Base-by-base conservation (phyloP, 2,797 vertebrate genomes). In the Hippopotamyrus pictus region DNA sequence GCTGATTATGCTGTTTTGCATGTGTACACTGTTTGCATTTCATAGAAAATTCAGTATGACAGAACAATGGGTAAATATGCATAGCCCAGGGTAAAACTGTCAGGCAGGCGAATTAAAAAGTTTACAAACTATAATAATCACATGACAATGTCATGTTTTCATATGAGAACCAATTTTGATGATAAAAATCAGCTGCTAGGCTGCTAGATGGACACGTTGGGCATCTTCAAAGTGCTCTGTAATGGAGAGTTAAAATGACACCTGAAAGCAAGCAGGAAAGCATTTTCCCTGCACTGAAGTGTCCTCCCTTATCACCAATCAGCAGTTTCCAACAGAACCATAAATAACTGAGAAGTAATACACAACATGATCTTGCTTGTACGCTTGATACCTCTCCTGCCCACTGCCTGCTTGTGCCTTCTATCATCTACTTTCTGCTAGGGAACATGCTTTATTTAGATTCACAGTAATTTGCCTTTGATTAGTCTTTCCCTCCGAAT, bases 371-470 rank as follows among this genome's bases (percentile, higher is more conserved):
- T 84, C 82, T 84, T 5, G 46, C 44, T 79, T 51, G 85, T 57
- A 29, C 33, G 85, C 19, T 87, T n/a, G 53, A 59, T 7, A 14
- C 17, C 85, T 57, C 46, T 86, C 83, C 46, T 29, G 19, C n/a
- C 22, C 46, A 48, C 12, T 86, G 73, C 73, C 14, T 44, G 25
- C 50, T n/a, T 87, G 51, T 44, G 53, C 85, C 53, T 33, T 29
- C 51, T 59, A 41, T 33, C 29, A 59, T 54, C 53, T 19, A n/a
- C 85, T 37, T 19, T 59, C 53, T 29, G 83, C 14, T 53, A n/a
- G 85, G 29, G 29, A 54, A 57, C 53, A 54, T 51, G 53, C 85
- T 87, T 87, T 87, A 87, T 87, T 87, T 87, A 87, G 85, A 57
- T 22, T 33, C 51, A 59, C 85, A n/a, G 85, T 87, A 59, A 87